Evolutionary conservation across 2,797 vertebrate genomes (phyloP), one percentile per base, ranked within the genome.

Genomic region (Hippopotamyrus pictus): DNA sequence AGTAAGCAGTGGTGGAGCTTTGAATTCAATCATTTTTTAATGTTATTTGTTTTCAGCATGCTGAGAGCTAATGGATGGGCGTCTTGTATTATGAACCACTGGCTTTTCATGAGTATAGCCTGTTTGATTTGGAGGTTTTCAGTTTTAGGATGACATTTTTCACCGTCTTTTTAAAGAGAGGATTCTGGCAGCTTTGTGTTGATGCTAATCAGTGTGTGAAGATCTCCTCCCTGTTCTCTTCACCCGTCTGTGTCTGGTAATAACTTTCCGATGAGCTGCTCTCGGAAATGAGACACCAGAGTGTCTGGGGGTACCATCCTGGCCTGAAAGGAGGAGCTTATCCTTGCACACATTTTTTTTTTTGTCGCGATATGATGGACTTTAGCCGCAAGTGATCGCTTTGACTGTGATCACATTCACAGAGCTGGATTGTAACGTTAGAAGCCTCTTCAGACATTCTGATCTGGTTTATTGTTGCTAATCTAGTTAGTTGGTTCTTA

Each of bases 401-500:
- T 41, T 19, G 17, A 41, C 17, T 19, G 73, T 19, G 33, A 76
- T 41, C 2, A 19, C 37, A 17, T 76, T 41, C 3, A 1, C 37
- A 3, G 14, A 41, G 33, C 73, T 41, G 37, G 73, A 79, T 79
- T n/a, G 33, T 44, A 44, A 79, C 14, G 37, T 44, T 79, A 19
- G 19, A 48, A 25, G 33, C 50, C 50, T 51, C 50, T 46, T 37
- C 12, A 53, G 50, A 86, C 7, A 54, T 37, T 86, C 29, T 53
- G 12, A 48, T 53, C 48, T 5, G 1, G 12, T 86, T 86, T 53
- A 8, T 53, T 14, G 51, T 57, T 17, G 14, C 90, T 90, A 89
- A 59, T 88, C 86, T 65, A 88, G 46, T 89, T 88, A 59, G 48
- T 88, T 25, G 37, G 59, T 25, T 29, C 25, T 14, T 29, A 90